Conservation (phyloP, 2,888 invertebrate species). For the Dolomedes plantarius region DNA sequence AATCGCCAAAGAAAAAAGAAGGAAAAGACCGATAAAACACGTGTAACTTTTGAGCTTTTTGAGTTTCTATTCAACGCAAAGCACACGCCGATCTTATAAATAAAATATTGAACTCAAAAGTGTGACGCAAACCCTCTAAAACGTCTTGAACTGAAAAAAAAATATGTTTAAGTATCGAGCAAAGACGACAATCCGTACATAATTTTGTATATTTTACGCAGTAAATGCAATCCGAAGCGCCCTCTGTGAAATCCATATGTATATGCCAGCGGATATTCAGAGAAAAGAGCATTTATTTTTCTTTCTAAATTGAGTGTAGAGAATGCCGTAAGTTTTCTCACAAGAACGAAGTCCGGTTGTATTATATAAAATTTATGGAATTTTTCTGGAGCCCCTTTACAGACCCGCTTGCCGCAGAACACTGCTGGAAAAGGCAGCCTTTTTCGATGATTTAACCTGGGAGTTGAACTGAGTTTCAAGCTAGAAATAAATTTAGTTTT, state of each 20-base stretch:
- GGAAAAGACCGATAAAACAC: not conserved
- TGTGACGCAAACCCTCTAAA: not conserved
- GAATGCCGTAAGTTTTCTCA: slow-evolving; percentile 1
- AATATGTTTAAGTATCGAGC: not conserved
- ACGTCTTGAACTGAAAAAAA: not conserved
- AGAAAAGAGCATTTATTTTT: slow-evolving; percentile 23
- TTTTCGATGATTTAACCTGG: slow-evolving; percentile 24
- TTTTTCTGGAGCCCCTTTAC: slow-evolving; percentile 20
- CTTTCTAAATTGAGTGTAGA: slow-evolving; percentile 7
- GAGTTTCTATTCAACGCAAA: not conserved
- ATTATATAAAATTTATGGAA: slow-evolving; percentile 31
- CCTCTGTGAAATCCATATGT: slow-evolving; percentile 17
- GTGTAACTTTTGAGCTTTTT: not conserved
- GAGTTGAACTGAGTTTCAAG: not conserved
- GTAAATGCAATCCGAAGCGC: not conserved
- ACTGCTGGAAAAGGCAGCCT: slow-evolving; percentile 3
- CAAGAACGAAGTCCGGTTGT: slow-evolving; percentile 17
- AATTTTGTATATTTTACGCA: slow-evolving; percentile 10
- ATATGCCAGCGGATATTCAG: not conserved
- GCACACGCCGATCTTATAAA: not conserved
- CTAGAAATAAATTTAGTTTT: slow-evolving; percentile 21
- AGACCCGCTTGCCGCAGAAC: not conserved
- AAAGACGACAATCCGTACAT: not conserved
- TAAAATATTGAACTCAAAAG: slow-evolving; percentile 10
- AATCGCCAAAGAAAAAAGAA: not conserved